These are phyloP conservation scores for Drosophila paramelanica DNA, from an alignment of 2,888 invertebrate genomes.

Conservation along the genomic window DNA sequence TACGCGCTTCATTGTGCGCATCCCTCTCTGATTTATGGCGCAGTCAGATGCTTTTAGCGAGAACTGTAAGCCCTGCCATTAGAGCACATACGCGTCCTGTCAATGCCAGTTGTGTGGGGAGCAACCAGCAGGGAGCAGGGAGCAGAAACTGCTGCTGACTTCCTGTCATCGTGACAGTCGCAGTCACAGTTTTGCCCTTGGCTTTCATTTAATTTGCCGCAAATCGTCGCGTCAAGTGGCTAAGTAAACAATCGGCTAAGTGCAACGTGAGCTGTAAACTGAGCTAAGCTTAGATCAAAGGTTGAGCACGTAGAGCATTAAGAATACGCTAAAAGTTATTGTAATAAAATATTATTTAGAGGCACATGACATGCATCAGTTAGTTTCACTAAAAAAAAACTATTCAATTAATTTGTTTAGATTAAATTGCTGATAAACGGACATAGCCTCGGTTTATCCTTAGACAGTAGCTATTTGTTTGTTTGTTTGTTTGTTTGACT, in stretches of 20 bases:
- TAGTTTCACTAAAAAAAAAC: not conserved
- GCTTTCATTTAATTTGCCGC: constrained; percentile 60
- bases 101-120: constrained; percentile 32
- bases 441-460: too few relatives aligned
- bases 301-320: constrained; percentile 17
- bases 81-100: constrained; percentile 26
- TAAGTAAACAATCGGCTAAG: constrained; percentile 36
- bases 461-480: not conserved
- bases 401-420: constrained; percentile 15
- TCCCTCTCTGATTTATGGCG: constrained; percentile 42
- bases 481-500: constrained; percentile 24
- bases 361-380: constrained; percentile 13
- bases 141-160: not conserved
- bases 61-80: constrained; percentile 10
- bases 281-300: constrained; percentile 10
- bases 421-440: not conserved
- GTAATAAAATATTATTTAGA: constrained; percentile 26
- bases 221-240: constrained; percentile 62
- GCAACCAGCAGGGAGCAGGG: not conserved
- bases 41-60: constrained; percentile 48
- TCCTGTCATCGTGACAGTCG: constrained; percentile 3
- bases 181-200: constrained; percentile 3
- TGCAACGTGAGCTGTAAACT: constrained; percentile 40
- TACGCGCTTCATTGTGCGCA: constrained; percentile 9
- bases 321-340: constrained; percentile 20